phyloP scores from a whole-genome alignment of 2,113 vertebrate genomes.

The Garra rufa region DNA sequence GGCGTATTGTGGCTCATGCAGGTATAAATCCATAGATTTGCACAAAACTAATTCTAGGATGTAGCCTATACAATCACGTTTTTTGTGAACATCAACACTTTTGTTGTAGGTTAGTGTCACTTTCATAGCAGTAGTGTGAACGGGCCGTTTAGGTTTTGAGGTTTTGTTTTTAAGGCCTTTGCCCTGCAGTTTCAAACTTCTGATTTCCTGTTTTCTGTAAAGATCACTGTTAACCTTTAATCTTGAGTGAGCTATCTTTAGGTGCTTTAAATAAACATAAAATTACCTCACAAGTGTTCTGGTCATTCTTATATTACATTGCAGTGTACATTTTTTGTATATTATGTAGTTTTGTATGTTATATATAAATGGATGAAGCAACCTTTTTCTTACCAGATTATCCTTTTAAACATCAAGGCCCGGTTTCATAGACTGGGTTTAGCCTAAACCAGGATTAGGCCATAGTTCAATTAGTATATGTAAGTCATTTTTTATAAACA shows the following conservation, averaged over 20 bases:
- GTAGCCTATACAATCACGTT: slow-evolving; percentile 8
- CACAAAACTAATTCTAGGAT: slow-evolving; percentile 11
- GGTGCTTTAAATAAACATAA: slow-evolving; percentile 37
- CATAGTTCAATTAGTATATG: no score
- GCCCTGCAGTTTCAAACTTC: background rate
- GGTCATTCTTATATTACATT: background rate
- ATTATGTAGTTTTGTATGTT: background rate
- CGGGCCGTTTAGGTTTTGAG: background rate
- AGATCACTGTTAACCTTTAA: slow-evolving; percentile 27
- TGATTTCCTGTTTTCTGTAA: background rate
- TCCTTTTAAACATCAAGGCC: no score
- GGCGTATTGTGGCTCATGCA: background rate
- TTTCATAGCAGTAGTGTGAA: background rate
- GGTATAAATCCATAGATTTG: slow-evolving; percentile 31
- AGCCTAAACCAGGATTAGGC: no score
- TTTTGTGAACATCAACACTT: background rate
- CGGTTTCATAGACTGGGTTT: no score
- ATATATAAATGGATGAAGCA: no score
- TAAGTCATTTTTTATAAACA: no score
- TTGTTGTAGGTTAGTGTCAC: background rate
- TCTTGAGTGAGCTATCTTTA: background rate
- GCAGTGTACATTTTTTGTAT: no score
- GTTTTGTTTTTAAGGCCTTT: background rate
- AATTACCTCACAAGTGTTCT: slow-evolving; percentile 29
- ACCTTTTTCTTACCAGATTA: no score